Conservation (phyloP, 2,888 invertebrate genomes). For the Hirtodrosophila alboralis region DNA sequence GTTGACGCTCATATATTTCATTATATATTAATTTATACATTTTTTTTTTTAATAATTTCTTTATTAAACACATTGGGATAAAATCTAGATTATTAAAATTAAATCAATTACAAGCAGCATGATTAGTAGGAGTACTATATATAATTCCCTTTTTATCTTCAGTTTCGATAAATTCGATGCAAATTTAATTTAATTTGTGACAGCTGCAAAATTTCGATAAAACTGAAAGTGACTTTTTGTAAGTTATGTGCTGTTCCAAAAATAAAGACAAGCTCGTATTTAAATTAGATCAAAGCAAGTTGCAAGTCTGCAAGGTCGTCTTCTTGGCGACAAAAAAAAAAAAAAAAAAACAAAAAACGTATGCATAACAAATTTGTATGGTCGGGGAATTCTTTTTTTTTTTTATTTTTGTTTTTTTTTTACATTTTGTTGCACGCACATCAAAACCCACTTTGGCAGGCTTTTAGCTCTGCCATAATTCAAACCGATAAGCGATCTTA, state of each 20-base stretch:
- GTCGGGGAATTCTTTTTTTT: neutral
- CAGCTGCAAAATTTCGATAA: slow-evolving; percentile 16
- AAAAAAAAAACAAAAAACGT: too few relatives aligned
- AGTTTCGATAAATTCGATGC: slow-evolving; percentile 65
- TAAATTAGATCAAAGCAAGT: slow-evolving; percentile 49
- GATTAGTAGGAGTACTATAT: too few relatives aligned
- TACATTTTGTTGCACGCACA: slow-evolving; percentile 8
- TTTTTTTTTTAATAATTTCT: too few relatives aligned
- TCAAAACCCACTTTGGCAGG: slow-evolving; percentile 67
- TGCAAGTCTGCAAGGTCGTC: slow-evolving; percentile 54
- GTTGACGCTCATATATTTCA: too few relatives aligned
- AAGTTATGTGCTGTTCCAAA: slow-evolving; percentile 1
- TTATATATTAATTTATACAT: too few relatives aligned
- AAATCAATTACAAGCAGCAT: too few relatives aligned
- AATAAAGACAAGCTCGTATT: slow-evolving; percentile 9
- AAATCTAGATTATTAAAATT: too few relatives aligned
- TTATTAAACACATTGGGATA: too few relatives aligned
- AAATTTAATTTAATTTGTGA: slow-evolving; percentile 65
- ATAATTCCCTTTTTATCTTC: too few relatives aligned
- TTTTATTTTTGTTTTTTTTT: too few relatives aligned
- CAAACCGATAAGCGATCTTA: slow-evolving; percentile 77
- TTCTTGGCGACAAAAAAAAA: slow-evolving; percentile 46
- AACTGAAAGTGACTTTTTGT: slow-evolving; percentile 32
- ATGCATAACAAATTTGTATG: slow-evolving; percentile 62
- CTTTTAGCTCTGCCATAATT: slow-evolving; percentile 79